Conservation (phyloP, 2,888 invertebrate genomes). For the Drosophila mimetica region DNA sequence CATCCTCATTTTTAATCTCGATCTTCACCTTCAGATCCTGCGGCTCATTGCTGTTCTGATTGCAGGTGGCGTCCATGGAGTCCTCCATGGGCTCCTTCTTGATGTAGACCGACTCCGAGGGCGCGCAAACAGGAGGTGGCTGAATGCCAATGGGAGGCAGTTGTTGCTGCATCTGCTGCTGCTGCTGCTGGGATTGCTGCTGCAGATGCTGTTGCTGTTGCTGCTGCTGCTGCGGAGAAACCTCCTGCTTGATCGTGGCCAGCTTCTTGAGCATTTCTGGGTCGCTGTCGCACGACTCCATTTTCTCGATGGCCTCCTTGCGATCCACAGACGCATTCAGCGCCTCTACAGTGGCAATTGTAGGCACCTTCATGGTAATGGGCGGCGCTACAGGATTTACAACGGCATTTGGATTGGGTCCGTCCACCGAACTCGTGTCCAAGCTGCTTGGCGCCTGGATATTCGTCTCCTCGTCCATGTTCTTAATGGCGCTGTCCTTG, state of each 20-base stretch:
- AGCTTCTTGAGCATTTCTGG: slow-evolving; percentile 84
- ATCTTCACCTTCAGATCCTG: slow-evolving; percentile 91
- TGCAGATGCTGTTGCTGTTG: slow-evolving; percentile 19
- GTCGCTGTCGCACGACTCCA: slow-evolving; percentile 79
- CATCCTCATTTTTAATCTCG: slow-evolving; percentile 86
- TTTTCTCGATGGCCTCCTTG: slow-evolving; percentile 75
- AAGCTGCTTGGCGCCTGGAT: slow-evolving; percentile 80
- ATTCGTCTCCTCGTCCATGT: slow-evolving; percentile 83
- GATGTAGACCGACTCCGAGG: slow-evolving; percentile 87
- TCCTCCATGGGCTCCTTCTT: slow-evolving; percentile 85
- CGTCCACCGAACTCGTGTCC: slow-evolving; percentile 47
- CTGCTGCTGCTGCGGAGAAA: slow-evolving; percentile 76
- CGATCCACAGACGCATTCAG: slow-evolving; percentile 80
- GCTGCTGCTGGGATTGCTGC: slow-evolving; percentile 14
- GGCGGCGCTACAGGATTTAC: slow-evolving; percentile 51
- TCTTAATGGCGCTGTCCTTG: slow-evolving; percentile 80
- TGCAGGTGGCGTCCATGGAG: slow-evolving; percentile 84
- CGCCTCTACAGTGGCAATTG: slow-evolving; percentile 78
- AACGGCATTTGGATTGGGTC: slow-evolving; percentile 29
- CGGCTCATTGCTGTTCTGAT: slow-evolving; percentile 86
- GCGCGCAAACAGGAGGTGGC: slow-evolving; percentile 36
- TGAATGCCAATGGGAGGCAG: slow-evolving; percentile 27
- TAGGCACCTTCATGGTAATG: slow-evolving; percentile 80
- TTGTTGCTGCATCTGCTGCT: slow-evolving; percentile 28
- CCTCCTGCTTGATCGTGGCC: slow-evolving; percentile 84